A percentile compares a stretch with the other conserved stretches of the same genome.
These are phyloP conservation scores for Thyatira batis DNA, from an alignment of 2,888 invertebrate genomes.

Conservation along the genomic window DNA sequence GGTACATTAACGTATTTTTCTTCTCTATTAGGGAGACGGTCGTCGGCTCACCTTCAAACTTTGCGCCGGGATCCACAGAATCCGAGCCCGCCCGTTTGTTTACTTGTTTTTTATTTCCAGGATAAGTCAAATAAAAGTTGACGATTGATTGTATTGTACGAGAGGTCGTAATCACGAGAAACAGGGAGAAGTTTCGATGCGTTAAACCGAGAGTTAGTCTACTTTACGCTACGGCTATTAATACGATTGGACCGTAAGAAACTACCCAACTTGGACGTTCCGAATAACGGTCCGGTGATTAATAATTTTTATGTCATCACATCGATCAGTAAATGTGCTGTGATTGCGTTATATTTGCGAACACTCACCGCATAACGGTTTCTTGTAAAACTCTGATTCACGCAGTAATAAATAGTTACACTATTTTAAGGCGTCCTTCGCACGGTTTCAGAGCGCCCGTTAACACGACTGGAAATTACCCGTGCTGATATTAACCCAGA, in stretches of 20 bases:
- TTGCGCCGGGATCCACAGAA: conserved; percentile 62
- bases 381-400: conserved; percentile 62
- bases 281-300: conserved; percentile 40
- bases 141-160: conserved; percentile 77
- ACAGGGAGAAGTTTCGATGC: conserved; percentile 51
- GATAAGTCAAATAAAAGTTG: conserved; percentile 80
- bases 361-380: conserved; percentile 35
- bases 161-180: conserved; percentile 64
- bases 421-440: conserved; percentile 78
- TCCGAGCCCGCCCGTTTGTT: conserved; percentile 63
- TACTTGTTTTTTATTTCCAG: conserved; percentile 74
- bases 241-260: conserved; percentile 39
- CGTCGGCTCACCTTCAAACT: conserved; percentile 77
- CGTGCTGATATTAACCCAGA: conserved; percentile 62
- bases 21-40: conserved; percentile 80
- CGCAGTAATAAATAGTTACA: conserved; percentile 62
- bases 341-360: conserved; percentile 35
- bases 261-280: conserved; percentile 49
- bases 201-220: conserved; percentile 53
- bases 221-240: conserved; percentile 49
- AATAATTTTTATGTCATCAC: conserved; percentile 43
- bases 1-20: conserved; percentile 83
- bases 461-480: conserved; percentile 67
- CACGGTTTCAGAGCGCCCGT: conserved; percentile 64
- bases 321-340: conserved; percentile 35